phyloP scores from a whole-genome alignment of 2,797 vertebrate species.

The Thalassophryne amazonica region DNA sequence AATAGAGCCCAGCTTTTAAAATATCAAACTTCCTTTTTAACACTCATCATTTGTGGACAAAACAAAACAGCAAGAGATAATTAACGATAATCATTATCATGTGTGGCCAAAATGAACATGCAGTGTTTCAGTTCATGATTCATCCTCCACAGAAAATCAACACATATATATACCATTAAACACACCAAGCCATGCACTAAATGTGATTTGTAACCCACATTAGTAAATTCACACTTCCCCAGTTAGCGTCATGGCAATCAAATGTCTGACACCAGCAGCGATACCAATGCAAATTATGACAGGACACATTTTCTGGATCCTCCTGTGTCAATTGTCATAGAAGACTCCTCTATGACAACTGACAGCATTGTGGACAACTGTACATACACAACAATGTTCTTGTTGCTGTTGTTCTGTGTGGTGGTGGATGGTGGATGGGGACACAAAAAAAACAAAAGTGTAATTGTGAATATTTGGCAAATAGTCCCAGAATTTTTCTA shows the following conservation, averaged over 20 bases:
- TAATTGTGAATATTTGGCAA: too few species aligned
- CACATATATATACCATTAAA: constrained; percentile 50
- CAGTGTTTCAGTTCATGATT: constrained; percentile 26
- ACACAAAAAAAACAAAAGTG: too few species aligned
- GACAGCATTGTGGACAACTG: background rate
- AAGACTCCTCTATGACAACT: background rate
- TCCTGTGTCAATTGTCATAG: too few species aligned
- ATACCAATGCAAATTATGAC: background rate
- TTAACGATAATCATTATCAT: constrained; percentile 15
- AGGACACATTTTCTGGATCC: constrained; percentile 50
- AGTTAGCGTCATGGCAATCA: constrained; percentile 18
- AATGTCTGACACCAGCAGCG: constrained; percentile 11
- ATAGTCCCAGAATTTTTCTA: too few species aligned
- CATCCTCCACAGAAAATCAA: constrained; percentile 49
- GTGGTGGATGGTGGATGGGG: too few species aligned
- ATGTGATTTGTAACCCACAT: constrained; percentile 16
- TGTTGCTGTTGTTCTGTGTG: background rate
- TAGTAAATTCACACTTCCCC: constrained; percentile 46
- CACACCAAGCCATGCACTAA: constrained; percentile 63
- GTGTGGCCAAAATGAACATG: constrained; percentile 27
- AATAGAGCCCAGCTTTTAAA: too few species aligned
- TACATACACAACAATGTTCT: background rate
- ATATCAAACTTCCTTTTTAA: too few species aligned
- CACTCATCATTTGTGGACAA: constrained; percentile 21
- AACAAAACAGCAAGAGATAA: background rate